phyloP scores from a whole-genome alignment of 2,113 vertebrate genomes.

The Centropus bengalensis region DNA sequence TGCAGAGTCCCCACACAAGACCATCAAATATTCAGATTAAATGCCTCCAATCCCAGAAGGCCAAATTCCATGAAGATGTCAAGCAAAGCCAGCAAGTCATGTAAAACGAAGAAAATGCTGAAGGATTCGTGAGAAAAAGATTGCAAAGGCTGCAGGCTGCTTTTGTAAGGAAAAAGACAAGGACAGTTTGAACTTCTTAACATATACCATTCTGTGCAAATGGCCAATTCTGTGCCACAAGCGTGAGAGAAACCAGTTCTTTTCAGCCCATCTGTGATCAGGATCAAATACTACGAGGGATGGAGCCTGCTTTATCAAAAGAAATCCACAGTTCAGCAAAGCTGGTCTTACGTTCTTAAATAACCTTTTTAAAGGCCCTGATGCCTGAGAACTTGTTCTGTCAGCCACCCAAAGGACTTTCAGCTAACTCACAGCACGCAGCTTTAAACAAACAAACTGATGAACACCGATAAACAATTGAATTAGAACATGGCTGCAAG shows the following conservation, averaged over 20 bases:
- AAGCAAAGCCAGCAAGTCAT: neutral
- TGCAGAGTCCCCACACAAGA: neutral
- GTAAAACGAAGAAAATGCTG: neutral
- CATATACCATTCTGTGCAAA: neutral
- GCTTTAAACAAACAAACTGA: neutral
- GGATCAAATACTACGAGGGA: neutral
- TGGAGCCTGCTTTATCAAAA: neutral
- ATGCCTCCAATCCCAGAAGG: neutral
- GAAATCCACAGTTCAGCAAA: neutral
- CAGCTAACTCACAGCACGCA: neutral
- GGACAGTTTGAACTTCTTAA: neutral
- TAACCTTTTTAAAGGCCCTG: neutral
- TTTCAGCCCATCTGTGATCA: fast-evolving
- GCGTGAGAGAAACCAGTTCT: neutral
- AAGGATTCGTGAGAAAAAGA: neutral
- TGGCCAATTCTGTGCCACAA: neutral
- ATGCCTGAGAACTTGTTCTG: neutral
- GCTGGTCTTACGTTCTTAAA: neutral
- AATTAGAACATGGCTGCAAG: neutral
- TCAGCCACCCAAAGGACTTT: neutral
- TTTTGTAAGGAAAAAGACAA: fast-evolving
- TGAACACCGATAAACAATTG: neutral
- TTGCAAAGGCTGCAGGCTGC: neutral
- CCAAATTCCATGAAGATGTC: neutral
- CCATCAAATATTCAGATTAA: neutral